These are phyloP conservation scores for Tiliacea aurago DNA, from an alignment of 2,888 invertebrate species.

Conservation along the genomic window DNA sequence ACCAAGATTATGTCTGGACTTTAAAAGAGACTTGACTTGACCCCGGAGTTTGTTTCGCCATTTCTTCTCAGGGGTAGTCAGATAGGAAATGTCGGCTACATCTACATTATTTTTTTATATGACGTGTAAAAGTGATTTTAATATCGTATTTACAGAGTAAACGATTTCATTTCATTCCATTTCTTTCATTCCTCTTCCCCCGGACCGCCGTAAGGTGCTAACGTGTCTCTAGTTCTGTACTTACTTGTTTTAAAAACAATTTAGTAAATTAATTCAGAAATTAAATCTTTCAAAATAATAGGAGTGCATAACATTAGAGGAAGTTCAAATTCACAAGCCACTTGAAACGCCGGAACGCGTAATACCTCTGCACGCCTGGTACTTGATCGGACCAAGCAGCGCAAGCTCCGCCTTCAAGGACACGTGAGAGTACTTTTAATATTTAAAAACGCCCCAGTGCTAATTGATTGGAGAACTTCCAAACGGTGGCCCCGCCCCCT, in stretches of 20 bases:
- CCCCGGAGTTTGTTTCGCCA: no score
- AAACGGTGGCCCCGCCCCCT: neutral
- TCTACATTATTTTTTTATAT: no score
- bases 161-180: no score
- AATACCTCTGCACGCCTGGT: neutral
- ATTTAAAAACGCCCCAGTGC: neutral
- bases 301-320: neutral
- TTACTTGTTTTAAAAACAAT: neutral
- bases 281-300: neutral
- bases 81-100: no score
- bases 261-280: neutral
- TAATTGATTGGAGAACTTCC: neutral
- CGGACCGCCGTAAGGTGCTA: slow-evolving; percentile 1
- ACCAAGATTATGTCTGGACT: no score
- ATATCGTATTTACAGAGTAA: no score
- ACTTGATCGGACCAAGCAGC: neutral
- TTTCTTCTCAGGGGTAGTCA: no score
- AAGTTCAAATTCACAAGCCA: neutral
- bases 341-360: neutral
- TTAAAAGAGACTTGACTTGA: no score
- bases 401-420: neutral
- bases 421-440: neutral
- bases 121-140: no score
- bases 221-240: neutral
- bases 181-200: no score